These are phyloP conservation scores for Aphaenogaster rudis DNA, from an alignment of 1,140 invertebrate genomes.

Conservation along the genomic window DNA sequence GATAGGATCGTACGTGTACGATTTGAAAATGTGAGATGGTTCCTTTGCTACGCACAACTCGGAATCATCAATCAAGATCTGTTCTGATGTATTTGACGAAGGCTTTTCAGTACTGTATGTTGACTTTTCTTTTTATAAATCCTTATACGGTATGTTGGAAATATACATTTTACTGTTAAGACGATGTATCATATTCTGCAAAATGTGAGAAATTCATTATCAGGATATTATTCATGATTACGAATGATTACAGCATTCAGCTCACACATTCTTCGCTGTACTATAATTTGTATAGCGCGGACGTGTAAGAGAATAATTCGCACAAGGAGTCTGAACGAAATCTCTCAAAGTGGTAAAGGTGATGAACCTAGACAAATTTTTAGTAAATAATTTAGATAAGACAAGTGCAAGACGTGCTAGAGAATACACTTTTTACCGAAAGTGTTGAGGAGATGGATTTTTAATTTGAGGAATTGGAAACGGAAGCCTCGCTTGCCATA, in stretches of 20 bases:
- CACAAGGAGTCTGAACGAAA: slow-evolving; percentile 64
- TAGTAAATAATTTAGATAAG: slow-evolving; percentile 68
- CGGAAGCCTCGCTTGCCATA: slow-evolving; percentile 79
- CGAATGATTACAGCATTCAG: slow-evolving; percentile 61
- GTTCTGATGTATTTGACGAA: slow-evolving; percentile 28
- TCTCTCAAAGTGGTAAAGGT: slow-evolving; percentile 63
- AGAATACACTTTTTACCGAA: slow-evolving; percentile 72
- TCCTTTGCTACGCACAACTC: slow-evolving; percentile 64
- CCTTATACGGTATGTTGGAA: slow-evolving; percentile 53
- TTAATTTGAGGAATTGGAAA: slow-evolving; percentile 80
- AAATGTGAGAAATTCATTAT: slow-evolving; percentile 69
- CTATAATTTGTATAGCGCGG: slow-evolving; percentile 68
- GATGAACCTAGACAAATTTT: slow-evolving; percentile 73
- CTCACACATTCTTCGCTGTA: slow-evolving; percentile 67
- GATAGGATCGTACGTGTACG: background rate
- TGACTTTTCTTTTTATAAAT: slow-evolving; percentile 52
- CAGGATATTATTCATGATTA: slow-evolving; percentile 50
- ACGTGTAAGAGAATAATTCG: slow-evolving; percentile 67
- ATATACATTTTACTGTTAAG: slow-evolving; percentile 67
- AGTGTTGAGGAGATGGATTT: slow-evolving; percentile 72
- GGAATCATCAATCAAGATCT: slow-evolving; percentile 26
- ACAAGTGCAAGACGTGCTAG: slow-evolving; percentile 69
- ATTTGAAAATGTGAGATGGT: slow-evolving; percentile 41
- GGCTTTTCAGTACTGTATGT: slow-evolving; percentile 59
- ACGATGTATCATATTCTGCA: slow-evolving; percentile 63